A percentile compares a stretch with the other conserved stretches of the same genome.
Evolutionary conservation across 2,888 invertebrate species (phyloP).

Genomic region (Limnephilus rhombicus): DNA sequence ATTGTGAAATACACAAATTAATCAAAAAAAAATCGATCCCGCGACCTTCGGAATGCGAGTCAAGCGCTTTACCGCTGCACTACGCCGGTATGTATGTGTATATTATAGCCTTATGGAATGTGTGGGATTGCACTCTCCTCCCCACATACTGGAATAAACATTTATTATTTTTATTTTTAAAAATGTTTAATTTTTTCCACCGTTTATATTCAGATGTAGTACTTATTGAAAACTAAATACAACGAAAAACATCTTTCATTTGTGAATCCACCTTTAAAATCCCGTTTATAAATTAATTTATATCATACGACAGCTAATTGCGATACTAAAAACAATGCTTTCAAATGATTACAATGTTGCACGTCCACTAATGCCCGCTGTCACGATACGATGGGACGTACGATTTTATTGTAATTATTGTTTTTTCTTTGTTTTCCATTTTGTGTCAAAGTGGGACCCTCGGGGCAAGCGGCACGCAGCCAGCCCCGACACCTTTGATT

Average conservation of each 20-base stretch:
- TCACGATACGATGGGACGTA: conserved; percentile 5
- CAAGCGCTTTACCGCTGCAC: too few relatives aligned
- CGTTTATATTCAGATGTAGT: background rate
- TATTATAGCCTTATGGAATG: too few relatives aligned
- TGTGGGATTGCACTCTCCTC: too few relatives aligned
- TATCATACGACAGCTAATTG: conserved; percentile 4
- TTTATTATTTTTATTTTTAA: too few relatives aligned
- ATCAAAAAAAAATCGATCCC: too few relatives aligned
- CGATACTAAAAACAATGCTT: conserved; percentile 41
- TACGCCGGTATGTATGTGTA: too few relatives aligned
- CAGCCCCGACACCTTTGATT: conserved; percentile 56
- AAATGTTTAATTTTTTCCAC: background rate
- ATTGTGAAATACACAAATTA: too few relatives aligned
- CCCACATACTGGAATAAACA: too few relatives aligned
- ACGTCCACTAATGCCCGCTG: conserved; percentile 16
- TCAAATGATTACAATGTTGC: conserved; percentile 47
- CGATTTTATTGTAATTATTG: conserved; percentile 57
- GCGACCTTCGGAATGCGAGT: too few relatives aligned
- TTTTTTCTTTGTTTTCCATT: conserved; percentile 57
- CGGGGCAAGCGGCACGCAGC: conserved; percentile 50
- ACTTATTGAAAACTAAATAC: background rate
- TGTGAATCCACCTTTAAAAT: background rate
- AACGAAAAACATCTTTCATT: background rate
- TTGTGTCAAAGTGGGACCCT: conserved; percentile 45
- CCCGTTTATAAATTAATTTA: background rate